These are phyloP conservation scores for Lithosia quadra DNA, from an alignment of 2,888 invertebrate species.

Conservation along the genomic window DNA sequence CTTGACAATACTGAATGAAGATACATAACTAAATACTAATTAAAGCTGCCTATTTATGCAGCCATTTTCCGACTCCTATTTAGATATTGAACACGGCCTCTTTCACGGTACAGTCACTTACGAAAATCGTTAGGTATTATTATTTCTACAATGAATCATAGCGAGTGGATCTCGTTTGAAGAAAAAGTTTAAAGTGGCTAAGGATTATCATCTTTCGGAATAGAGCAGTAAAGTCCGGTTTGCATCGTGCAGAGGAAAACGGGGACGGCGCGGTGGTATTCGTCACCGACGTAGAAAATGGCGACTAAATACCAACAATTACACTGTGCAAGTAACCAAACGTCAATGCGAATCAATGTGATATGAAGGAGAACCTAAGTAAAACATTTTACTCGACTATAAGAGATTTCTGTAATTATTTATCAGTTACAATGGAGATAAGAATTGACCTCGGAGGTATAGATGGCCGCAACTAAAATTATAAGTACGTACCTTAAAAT, in stretches of 20 bases:
- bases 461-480: conserved; percentile 51
- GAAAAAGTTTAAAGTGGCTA: conserved; percentile 61
- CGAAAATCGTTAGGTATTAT: conserved; percentile 70
- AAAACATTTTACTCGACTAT: conserved; percentile 51
- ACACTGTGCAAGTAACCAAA: conserved; percentile 70
- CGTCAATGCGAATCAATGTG: conserved; percentile 67
- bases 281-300: conserved; percentile 86
- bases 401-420: conserved; percentile 61
- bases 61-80: conserved; percentile 49
- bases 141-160: conserved; percentile 83
- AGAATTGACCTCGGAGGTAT: conserved; percentile 59
- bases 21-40: conserved; percentile 19
- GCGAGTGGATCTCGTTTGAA: conserved; percentile 71
- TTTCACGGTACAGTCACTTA: conserved; percentile 59
- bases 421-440: conserved; percentile 69
- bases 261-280: conserved; percentile 83
- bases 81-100: conserved; percentile 45
- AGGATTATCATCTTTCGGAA: conserved; percentile 75
- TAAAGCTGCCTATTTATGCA: conserved; percentile 66
- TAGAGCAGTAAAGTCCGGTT: conserved; percentile 80
- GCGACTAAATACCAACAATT: conserved; percentile 87
- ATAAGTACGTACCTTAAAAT: conserved; percentile 71
- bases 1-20: conserved; percentile 45
- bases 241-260: conserved; percentile 70
- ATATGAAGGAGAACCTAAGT: conserved; percentile 58